Percentiles rank a stretch among this genome's conserved stretches.
These are phyloP conservation scores for Oreochromis aureus DNA, from an alignment of 2,113 vertebrate species.

Conservation along the genomic window DNA sequence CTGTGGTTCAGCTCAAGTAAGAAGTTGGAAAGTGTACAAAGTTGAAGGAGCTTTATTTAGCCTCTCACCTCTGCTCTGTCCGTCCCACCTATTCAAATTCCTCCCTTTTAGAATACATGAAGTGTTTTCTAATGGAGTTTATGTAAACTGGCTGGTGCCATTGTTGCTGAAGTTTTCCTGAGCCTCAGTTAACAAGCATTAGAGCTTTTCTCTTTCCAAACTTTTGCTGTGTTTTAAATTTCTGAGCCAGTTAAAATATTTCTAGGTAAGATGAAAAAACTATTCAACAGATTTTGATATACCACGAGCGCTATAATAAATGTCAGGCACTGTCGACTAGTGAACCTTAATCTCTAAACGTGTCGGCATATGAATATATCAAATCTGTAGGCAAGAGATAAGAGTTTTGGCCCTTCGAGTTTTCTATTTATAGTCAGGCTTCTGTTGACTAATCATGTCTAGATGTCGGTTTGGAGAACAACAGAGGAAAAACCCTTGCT, in stretches of 20 bases:
- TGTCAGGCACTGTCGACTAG: background rate
- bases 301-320: background rate
- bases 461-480: background rate
- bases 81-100: background rate
- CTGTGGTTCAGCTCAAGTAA: background rate
- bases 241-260: background rate
- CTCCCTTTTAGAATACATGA: background rate
- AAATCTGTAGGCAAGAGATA: background rate
- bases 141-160: background rate
- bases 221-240: background rate
- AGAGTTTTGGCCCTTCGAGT: fast-evolving
- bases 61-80: background rate
- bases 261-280: background rate
- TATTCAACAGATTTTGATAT: background rate
- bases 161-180: background rate
- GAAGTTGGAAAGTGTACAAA: background rate
- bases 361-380: background rate
- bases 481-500: background rate
- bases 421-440: background rate
- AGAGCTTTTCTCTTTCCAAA: background rate
- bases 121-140: background rate
- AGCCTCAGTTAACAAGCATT: background rate
- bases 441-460: background rate
- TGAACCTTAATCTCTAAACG: fast-evolving
- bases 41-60: conserved; percentile 14